Conservation (phyloP, 1,140 invertebrate genomes). For the Tachypleus tridentatus region DNA sequence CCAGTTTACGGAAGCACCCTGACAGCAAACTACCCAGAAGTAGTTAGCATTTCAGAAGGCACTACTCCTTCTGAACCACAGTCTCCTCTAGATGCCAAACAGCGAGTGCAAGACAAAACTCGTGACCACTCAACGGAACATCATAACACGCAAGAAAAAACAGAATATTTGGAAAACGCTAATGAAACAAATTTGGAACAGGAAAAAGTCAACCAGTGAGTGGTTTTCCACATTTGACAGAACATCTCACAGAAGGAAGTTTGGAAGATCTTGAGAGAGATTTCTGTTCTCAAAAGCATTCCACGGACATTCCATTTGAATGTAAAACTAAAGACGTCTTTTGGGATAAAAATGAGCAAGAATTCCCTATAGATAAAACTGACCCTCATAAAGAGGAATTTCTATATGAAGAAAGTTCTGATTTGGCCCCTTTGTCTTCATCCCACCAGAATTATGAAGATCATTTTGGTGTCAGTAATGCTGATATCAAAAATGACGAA, state of each 20-base stretch:
- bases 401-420: too few species aligned
- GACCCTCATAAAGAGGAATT: too few species aligned
- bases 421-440: too few species aligned
- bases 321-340: too few species aligned
- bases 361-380: too few species aligned
- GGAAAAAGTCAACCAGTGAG: not conserved
- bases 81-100: constrained; percentile 11
- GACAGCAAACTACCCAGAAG: constrained; percentile 17
- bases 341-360: too few species aligned
- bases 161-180: constrained; percentile 11
- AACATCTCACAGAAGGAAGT: not conserved
- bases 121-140: not conserved
- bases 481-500: too few species aligned
- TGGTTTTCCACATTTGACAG: not conserved
- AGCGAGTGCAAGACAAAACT: not conserved
- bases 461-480: too few species aligned
- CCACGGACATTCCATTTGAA: too few species aligned
- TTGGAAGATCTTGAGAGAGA: too few species aligned
- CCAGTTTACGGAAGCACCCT: constrained; percentile 16
- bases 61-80: constrained; percentile 21
- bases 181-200: constrained; percentile 6
- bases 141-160: not conserved
- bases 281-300: too few species aligned
- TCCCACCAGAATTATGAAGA: too few species aligned
- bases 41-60: constrained; percentile 20